These are phyloP conservation scores for Caenorhabditis parvicauda DNA, from an alignment of 2,888 invertebrate genomes.

Conservation along the genomic window DNA sequence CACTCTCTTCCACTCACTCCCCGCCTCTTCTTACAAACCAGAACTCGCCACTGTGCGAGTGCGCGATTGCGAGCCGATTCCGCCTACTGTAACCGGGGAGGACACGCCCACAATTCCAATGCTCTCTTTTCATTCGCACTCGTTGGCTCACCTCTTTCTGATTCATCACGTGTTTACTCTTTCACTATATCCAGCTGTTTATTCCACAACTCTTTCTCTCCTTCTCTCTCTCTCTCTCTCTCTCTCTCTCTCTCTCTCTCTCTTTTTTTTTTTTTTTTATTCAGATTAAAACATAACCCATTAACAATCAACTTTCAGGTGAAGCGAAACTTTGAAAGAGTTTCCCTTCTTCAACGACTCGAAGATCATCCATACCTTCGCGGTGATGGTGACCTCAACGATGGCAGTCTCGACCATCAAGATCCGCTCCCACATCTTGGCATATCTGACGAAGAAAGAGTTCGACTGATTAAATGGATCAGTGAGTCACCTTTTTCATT, in stretches of 20 bases:
- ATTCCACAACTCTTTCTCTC: neutral
- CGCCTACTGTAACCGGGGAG: neutral
- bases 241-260: neutral
- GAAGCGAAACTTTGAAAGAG: constrained; percentile 19
- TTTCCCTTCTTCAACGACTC: constrained; percentile 19
- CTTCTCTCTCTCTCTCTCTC: neutral
- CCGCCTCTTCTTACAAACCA: neutral
- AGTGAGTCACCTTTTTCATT: neutral
- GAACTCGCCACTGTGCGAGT: neutral
- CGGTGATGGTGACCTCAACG: constrained; percentile 16
- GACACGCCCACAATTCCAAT: neutral
- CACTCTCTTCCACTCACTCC: neutral
- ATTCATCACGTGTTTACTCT: neutral
- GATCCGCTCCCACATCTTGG: constrained; percentile 2
- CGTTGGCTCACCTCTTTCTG: neutral
- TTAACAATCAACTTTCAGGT: constrained; percentile 14
- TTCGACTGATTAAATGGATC: constrained; percentile 17
- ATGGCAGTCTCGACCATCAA: constrained; percentile 5
- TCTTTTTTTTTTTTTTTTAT: neutral
- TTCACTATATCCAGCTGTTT: neutral
- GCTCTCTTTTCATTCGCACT: neutral
- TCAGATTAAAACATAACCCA: neutral
- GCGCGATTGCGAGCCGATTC: neutral
- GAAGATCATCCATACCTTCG: constrained; percentile 30
- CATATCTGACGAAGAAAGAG: constrained; percentile 20